Percentiles rank a stretch among this genome's conserved stretches.
Conservation (phyloP, 2,113 vertebrate genomes). For the Tenebrosternarchus preto region DNA sequence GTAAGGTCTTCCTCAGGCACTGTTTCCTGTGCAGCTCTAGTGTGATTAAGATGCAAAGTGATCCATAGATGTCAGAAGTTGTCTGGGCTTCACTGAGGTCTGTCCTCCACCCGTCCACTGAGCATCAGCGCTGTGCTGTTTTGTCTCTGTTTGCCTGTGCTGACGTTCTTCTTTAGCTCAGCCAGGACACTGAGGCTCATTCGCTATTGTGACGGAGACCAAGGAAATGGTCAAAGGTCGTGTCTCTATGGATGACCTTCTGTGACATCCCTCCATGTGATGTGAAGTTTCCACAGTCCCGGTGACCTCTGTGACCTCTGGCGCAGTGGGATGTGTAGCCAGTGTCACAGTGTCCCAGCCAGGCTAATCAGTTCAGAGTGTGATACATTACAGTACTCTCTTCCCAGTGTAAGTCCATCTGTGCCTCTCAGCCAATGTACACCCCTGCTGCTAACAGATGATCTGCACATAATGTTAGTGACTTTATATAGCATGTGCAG, state of each 20-base stretch:
- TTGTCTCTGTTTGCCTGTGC: neutral
- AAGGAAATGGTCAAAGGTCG: too few relatives aligned
- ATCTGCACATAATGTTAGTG: slow-evolving; percentile 34
- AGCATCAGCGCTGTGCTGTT: neutral
- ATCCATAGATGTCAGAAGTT: neutral
- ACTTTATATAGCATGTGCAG: slow-evolving; percentile 34
- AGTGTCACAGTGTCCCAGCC: slow-evolving; percentile 57
- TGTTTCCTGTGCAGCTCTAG: too few relatives aligned
- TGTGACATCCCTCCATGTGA: neutral
- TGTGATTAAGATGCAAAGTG: neutral
- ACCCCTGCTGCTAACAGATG: slow-evolving; percentile 23
- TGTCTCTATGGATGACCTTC: neutral
- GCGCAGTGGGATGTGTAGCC: slow-evolving; percentile 40
- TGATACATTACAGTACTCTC: slow-evolving; percentile 59
- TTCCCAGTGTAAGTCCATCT: slow-evolving; percentile 49
- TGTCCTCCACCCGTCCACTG: slow-evolving; percentile 45
- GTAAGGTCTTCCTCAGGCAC: too few relatives aligned
- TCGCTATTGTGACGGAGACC: too few relatives aligned
- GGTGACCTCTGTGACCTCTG: slow-evolving; percentile 54
- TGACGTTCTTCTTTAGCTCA: neutral
- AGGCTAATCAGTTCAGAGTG: slow-evolving; percentile 61
- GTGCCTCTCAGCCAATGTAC: neutral
- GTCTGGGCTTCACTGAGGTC: slow-evolving; percentile 62
- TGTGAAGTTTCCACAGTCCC: neutral
- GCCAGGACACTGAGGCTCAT: too few relatives aligned